A percentile compares a stretch with the other conserved stretches of the same genome.
Conservation (phyloP, 1,140 invertebrate species). For the Idris sp. region DNA sequence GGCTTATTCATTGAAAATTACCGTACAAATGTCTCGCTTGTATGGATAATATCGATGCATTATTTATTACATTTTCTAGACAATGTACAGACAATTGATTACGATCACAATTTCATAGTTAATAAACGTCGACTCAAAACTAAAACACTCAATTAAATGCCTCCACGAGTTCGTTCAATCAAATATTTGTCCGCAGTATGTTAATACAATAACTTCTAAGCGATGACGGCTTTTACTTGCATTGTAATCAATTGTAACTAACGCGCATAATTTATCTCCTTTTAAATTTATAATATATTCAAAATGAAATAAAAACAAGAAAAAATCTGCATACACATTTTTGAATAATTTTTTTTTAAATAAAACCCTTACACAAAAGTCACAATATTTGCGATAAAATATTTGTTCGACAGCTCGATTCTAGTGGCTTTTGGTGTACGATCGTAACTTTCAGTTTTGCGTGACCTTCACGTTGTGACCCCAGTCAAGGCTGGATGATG, state of each 20-base stretch:
- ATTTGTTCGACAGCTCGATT: constrained; percentile 20
- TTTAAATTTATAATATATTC: not conserved
- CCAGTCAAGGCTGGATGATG: constrained; percentile 41
- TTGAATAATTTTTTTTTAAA: no score
- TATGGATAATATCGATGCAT: constrained; percentile 67
- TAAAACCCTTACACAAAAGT: no score
- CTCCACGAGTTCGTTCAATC: constrained; percentile 6
- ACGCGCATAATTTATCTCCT: not conserved
- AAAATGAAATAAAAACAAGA: no score
- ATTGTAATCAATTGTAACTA: not conserved
- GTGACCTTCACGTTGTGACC: constrained; percentile 53
- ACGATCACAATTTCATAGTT: constrained; percentile 59
- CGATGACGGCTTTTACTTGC: constrained; percentile 1
- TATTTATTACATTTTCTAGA: constrained; percentile 70
- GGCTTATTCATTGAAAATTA: constrained; percentile 47
- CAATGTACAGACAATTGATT: constrained; percentile 67
- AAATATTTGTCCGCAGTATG: constrained; percentile 18
- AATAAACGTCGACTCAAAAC: constrained; percentile 44
- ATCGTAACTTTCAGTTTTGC: constrained; percentile 54
- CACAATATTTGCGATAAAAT: constrained; percentile 16
- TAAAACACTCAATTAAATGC: constrained; percentile 47
- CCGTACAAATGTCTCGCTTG: constrained; percentile 64
- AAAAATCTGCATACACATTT: no score
- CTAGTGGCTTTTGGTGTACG: constrained; percentile 22
- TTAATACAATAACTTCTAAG: constrained; percentile 17